A percentile compares a stretch with the other conserved stretches of the same genome.
Evolutionary conservation across 2,797 vertebrate species (phyloP).

Genomic region (Heteromormyrus szaboi): DNA sequence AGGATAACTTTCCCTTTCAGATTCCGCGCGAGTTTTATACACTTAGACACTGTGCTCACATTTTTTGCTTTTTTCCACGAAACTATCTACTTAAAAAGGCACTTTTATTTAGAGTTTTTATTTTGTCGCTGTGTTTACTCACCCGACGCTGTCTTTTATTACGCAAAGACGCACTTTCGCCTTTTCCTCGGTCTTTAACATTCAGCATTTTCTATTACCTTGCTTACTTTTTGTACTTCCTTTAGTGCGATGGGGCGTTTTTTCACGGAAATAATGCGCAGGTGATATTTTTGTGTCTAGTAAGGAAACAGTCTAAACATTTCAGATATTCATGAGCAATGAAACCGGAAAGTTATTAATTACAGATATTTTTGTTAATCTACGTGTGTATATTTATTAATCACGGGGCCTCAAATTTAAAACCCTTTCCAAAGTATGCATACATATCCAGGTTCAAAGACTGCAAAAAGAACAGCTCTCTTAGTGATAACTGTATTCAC

Average conservation of each 20-base stretch:
- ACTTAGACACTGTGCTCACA: not conserved
- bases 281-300: not conserved
- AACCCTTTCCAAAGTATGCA: not conserved
- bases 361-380: not conserved
- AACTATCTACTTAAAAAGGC: not conserved
- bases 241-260: not conserved
- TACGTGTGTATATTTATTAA: not conserved
- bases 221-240: not conserved
- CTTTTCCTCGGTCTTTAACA: not conserved
- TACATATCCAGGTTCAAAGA: not conserved
- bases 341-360: not conserved
- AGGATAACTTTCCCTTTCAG: not conserved
- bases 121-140: not conserved
- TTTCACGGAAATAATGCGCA: not conserved
- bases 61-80: not conserved
- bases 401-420: not conserved
- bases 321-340: not conserved
- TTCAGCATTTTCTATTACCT: not conserved
- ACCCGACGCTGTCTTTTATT: not conserved
- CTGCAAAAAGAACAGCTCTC: not conserved
- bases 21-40: not conserved
- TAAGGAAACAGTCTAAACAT: not conserved
- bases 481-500: conserved; percentile 54
- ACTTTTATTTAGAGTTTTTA: not conserved
- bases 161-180: not conserved